A percentile compares a stretch with the other conserved stretches of the same genome.
These are phyloP conservation scores for Thalpophila matura DNA, from an alignment of 2,888 invertebrate species.

Conservation along the genomic window DNA sequence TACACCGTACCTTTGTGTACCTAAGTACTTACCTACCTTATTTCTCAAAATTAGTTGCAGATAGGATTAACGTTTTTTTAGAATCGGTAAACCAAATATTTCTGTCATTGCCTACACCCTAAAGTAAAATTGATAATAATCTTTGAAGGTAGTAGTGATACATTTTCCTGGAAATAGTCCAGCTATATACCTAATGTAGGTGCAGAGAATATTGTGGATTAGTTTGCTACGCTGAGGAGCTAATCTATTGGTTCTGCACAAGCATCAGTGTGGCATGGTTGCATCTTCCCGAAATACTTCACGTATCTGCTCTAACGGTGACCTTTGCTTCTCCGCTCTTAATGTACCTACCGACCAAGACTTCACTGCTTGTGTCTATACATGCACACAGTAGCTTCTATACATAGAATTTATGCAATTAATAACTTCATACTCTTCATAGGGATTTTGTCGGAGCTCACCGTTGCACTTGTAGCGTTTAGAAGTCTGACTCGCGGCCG, in stretches of 20 bases:
- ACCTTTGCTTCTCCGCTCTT: slow-evolving; percentile 23
- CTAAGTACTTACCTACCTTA: no score
- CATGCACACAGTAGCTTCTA: neutral
- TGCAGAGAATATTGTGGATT: no score
- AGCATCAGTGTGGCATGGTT: no score
- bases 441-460: neutral
- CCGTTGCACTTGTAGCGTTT: neutral
- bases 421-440: neutral
- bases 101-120: no score
- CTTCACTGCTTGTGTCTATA: neutral
- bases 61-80: no score
- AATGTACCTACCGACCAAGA: neutral
- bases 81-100: no score
- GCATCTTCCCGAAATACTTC: slow-evolving; percentile 12
- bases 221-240: neutral
- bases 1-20: no score
- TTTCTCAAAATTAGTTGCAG: no score
- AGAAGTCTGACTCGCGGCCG: neutral
- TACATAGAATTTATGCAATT: neutral
- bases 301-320: slow-evolving; percentile 6
- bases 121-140: no score
- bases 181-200: no score
- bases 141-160: no score
- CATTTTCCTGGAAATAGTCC: no score
- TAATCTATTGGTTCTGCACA: neutral